Conservation (phyloP, 2,888 invertebrate species). For the Noctua comes region DNA sequence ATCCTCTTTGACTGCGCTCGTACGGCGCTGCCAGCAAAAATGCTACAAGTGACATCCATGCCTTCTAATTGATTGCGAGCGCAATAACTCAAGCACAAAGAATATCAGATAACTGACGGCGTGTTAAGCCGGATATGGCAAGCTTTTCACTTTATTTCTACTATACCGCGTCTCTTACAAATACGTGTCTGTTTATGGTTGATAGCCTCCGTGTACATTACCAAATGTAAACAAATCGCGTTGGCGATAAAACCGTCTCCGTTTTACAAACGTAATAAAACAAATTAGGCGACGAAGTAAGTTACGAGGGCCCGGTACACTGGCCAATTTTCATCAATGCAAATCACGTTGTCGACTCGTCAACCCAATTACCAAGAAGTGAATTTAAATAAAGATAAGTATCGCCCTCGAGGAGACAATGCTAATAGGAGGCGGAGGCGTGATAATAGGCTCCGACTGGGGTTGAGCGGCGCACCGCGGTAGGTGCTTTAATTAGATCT, state of each 20-base stretch:
- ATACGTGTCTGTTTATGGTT: conserved; percentile 26
- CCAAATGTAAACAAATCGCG: conserved; percentile 61
- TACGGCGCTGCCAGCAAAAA: conserved; percentile 80
- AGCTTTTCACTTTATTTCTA: conserved; percentile 23
- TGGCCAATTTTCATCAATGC: conserved; percentile 90
- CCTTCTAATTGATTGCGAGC: conserved; percentile 69
- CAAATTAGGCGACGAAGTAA: conserved; percentile 85
- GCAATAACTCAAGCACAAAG: conserved; percentile 49
- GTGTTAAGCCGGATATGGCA: conserved; percentile 39
- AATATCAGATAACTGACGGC: conserved; percentile 44
- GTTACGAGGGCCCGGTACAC: conserved; percentile 81
- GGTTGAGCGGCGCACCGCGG: conserved; percentile 79
- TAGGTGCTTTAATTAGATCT: conserved; percentile 90
- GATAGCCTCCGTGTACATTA: conserved; percentile 53
- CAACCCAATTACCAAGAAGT: conserved; percentile 91
- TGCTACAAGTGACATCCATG: conserved; percentile 78
- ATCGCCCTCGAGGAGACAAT: conserved; percentile 90
- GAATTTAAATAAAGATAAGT: conserved; percentile 91
- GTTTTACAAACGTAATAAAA: conserved; percentile 85
- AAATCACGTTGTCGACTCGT: conserved; percentile 91
- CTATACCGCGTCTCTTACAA: neutral
- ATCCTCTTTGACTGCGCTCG: conserved; percentile 87
- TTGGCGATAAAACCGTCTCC: conserved; percentile 73
- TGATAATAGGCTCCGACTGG: conserved; percentile 89
- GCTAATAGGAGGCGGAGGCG: conserved; percentile 90